Base-by-base conservation (phyloP, 2,888 invertebrate genomes). In the Orthosia gracilis region DNA sequence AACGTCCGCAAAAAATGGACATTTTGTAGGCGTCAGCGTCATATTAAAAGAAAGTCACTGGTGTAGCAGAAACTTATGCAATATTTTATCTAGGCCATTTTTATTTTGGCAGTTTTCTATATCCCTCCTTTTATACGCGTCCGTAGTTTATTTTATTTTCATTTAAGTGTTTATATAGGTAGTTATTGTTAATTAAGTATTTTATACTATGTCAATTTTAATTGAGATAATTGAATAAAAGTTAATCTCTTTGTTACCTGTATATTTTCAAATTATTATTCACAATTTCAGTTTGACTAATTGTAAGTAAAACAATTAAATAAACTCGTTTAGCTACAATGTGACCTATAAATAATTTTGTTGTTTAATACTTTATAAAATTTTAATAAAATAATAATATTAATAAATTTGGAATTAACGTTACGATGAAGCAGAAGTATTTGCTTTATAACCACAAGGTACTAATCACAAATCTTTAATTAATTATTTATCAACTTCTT, bases 1-100 rank as follows among this genome's bases (percentile, higher is more conserved):
- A 61, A 64, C 50, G 26, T 64, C 31, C 11, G 17, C 58, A 75
- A 74, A 72, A 65, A 23, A 3, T 18, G 54, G 31, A 45, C 49
- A 54, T 75, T 75, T 65, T 74, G 50, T 31, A 31, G 73, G 45
- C 50, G 64, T 31, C 57, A 50, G 74, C 31, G 31, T 50, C 73
- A 40, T 18, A 31, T 52, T 52, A 64, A 73, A 58, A 58, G 73
- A 52, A 58, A 74, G 12, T 17, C 58, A 52, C 57, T 45, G 15
- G 3, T 40, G 31, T 17, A 50, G 18, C 73, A 47, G 50, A 59
- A 52, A 59, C 26, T 64, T 52, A n/a, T 64, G 52, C 59, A 74
- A 74, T 66, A 59, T 74, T 74, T 59, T 26, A 31, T 59, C 23
- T 11, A 31, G 5, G 52, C 13, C 73, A 73, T 17, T 15, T 58